These are phyloP conservation scores for Ips typographus DNA, from an alignment of 1,140 invertebrate genomes.

Conservation along the genomic window DNA sequence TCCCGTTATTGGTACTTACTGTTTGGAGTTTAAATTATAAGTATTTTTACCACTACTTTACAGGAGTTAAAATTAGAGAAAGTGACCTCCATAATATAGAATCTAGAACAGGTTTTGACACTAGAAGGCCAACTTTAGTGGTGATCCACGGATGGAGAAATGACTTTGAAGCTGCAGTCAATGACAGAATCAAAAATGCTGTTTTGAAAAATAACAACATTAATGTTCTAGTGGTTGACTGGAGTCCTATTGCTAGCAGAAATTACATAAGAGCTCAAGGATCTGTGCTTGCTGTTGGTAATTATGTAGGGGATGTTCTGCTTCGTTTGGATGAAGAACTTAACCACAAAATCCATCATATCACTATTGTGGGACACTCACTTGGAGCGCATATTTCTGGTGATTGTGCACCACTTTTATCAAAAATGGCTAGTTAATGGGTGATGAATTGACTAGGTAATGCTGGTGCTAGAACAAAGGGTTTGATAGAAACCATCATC, in stretches of 20 bases:
- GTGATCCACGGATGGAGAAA: conserved; percentile 50
- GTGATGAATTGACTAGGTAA: conserved; percentile 51
- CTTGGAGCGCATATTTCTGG: conserved; percentile 69
- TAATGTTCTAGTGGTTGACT: conserved; percentile 63
- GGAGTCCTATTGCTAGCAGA: conserved; percentile 52
- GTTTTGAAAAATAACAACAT: conserved; percentile 50
- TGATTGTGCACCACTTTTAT: conserved; percentile 67
- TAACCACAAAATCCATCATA: conserved; percentile 55
- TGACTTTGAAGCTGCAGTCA: conserved; percentile 42
- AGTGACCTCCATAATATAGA: conserved; percentile 26
- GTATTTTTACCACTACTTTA: background rate
- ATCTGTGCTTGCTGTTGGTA: conserved; percentile 57
- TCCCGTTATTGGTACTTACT: background rate
- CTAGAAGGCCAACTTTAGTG: conserved; percentile 36
- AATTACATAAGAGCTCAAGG: conserved; percentile 54
- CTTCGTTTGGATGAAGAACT: conserved; percentile 52
- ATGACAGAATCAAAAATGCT: conserved; percentile 49
- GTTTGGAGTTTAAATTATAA: background rate
- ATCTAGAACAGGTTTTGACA: conserved; percentile 33
- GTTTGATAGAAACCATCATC: conserved; percentile 49
- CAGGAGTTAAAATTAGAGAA: conserved; percentile 30
- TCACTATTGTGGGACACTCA: conserved; percentile 67
- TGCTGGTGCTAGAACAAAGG: conserved; percentile 55
- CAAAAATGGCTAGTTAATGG: conserved; percentile 59
- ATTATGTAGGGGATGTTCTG: conserved; percentile 57